These are phyloP conservation scores for Heliconius sara DNA, from an alignment of 2,888 invertebrate species.

Conservation along the genomic window DNA sequence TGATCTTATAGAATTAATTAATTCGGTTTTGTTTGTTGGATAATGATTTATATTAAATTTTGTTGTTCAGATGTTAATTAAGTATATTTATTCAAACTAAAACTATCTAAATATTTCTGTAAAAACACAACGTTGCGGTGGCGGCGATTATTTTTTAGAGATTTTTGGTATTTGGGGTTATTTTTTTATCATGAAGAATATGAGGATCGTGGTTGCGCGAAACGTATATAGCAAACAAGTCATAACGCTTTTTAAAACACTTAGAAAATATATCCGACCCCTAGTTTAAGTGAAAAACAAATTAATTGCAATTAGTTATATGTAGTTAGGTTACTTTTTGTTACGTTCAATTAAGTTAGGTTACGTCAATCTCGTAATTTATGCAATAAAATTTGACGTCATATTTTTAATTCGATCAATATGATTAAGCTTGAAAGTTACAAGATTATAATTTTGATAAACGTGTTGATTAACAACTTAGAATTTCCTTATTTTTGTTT, in stretches of 20 bases:
- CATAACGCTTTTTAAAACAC: too few species aligned
- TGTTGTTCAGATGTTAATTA: too few species aligned
- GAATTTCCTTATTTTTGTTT: neutral
- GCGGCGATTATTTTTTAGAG: too few species aligned
- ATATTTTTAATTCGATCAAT: conserved; percentile 1
- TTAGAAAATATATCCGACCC: too few species aligned
- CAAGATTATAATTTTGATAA: conserved; percentile 10
- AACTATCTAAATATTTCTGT: neutral
- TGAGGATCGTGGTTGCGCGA: too few species aligned
- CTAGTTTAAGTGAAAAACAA: too few species aligned
- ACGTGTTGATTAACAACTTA: neutral
- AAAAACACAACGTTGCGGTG: too few species aligned
- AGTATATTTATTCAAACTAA: too few species aligned
- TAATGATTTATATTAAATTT: conserved; percentile 1
- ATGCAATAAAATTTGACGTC: conserved; percentile 4
- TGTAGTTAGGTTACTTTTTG: neutral
- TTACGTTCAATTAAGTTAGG: conserved; percentile 6
- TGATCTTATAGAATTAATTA: conserved; percentile 41
- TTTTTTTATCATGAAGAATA: too few species aligned
- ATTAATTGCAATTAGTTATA: too few species aligned
- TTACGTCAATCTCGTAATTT: conserved; percentile 11
- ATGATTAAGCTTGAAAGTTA: conserved; percentile 1
- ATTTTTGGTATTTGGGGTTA: too few species aligned
- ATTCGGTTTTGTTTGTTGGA: conserved; percentile 18
- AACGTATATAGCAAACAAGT: too few species aligned